These are phyloP conservation scores for Lepus timidus DNA, from an alignment of 2,113 vertebrate species.

Conservation along the genomic window DNA sequence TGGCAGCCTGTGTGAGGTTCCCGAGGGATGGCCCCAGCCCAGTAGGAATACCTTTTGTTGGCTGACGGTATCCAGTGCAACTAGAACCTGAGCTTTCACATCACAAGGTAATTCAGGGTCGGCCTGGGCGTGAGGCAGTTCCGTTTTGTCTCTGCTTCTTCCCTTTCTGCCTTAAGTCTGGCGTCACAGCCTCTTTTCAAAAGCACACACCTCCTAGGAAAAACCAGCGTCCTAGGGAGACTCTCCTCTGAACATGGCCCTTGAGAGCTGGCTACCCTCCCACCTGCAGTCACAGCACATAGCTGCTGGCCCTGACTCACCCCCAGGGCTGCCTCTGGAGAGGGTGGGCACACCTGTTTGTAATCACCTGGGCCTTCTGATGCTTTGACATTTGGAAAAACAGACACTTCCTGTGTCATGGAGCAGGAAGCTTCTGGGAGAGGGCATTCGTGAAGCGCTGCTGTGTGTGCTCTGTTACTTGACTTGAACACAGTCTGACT, in stretches of 20 bases:
- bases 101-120: no score
- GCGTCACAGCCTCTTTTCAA: background rate
- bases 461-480: background rate
- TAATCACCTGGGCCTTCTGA: background rate
- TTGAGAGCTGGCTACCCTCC: background rate
- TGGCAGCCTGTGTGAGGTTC: background rate
- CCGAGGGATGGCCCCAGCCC: background rate
- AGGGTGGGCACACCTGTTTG: background rate
- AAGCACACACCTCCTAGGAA: background rate
- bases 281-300: rapidly evolving
- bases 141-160: background rate
- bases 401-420: background rate
- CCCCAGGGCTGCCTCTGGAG: background rate
- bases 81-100: background rate
- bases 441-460: rapidly evolving
- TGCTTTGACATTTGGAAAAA: no score
- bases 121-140: background rate
- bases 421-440: no score
- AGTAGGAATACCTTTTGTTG: rapidly evolving
- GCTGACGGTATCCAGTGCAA: background rate
- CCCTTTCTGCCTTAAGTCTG: background rate
- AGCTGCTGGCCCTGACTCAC: background rate
- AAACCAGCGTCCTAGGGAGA: background rate
- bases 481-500: background rate
- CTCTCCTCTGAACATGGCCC: background rate